Evolutionary conservation across 2,797 vertebrate genomes (phyloP).

Genomic region (Dryobates pubescens): DNA sequence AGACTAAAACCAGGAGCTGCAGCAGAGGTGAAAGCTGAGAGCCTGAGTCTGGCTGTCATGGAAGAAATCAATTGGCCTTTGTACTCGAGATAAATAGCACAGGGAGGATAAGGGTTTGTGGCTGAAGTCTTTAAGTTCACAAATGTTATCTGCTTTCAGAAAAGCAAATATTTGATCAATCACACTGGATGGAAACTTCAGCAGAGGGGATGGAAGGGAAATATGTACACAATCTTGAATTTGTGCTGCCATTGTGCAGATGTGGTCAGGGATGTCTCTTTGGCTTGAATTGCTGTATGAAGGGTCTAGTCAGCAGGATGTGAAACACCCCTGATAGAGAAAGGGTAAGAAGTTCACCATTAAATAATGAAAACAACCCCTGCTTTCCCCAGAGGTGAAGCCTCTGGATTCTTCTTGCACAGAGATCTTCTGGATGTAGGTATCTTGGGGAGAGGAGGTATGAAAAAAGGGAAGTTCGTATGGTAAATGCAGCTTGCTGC

Average conservation of each 20-base stretch:
- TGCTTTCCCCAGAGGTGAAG: neutral
- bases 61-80: constrained; percentile 52
- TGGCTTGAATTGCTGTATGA: neutral
- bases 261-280: neutral
- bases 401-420: neutral
- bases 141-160: constrained; percentile 15
- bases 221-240: neutral
- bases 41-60: neutral
- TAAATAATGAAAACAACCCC: neutral
- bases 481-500: neutral
- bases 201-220: neutral
- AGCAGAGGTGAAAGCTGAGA: constrained; percentile 6
- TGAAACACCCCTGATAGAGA: neutral
- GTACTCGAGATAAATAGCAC: constrained; percentile 34
- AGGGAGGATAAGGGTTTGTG: neutral
- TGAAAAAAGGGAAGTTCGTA: neutral
- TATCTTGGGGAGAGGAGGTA: neutral
- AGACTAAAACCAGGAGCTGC: neutral
- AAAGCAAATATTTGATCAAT: constrained; percentile 62
- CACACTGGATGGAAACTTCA: neutral
- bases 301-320: neutral
- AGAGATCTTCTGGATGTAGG: neutral
- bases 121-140: constrained; percentile 28
- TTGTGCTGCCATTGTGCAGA: neutral
- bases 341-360: neutral